phyloP scores from a whole-genome alignment of 2,888 invertebrate species.

The Dryococelus australis region DNA sequence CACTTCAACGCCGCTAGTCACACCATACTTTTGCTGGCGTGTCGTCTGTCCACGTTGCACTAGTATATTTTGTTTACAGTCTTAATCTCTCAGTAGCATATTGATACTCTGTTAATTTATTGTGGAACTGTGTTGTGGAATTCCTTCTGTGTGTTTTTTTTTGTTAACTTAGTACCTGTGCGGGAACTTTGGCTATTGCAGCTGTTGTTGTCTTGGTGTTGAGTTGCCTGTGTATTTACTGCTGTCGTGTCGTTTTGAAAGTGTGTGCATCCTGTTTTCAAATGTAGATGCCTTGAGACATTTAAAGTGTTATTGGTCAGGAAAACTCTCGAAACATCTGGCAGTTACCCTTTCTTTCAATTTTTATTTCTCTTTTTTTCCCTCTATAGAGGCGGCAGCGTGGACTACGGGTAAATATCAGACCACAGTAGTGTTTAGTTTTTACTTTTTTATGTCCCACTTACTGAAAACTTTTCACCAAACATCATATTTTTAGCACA shows the following conservation, averaged over 20 bases:
- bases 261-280: not conserved
- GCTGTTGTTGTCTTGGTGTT: not conserved
- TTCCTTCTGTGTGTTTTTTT: not conserved
- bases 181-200: not conserved
- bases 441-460: conserved; percentile 33
- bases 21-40: not conserved
- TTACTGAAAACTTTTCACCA: conserved; percentile 42
- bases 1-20: not conserved
- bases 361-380: conserved; percentile 41
- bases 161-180: not conserved
- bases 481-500: conserved; percentile 21
- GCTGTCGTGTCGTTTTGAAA: not conserved
- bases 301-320: not conserved
- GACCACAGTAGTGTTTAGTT: conserved; percentile 50
- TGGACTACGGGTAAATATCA: conserved; percentile 62
- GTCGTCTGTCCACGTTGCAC: not conserved
- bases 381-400: conserved; percentile 47
- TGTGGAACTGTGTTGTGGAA: not conserved
- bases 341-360: conserved; percentile 38
- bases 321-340: conserved; percentile 25
- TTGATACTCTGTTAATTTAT: not conserved
- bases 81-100: not conserved
- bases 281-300: not conserved
- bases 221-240: not conserved
- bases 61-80: too few species aligned